Evolutionary conservation across 2,113 vertebrate genomes (phyloP).

Genomic region (Alosa alosa): DNA sequence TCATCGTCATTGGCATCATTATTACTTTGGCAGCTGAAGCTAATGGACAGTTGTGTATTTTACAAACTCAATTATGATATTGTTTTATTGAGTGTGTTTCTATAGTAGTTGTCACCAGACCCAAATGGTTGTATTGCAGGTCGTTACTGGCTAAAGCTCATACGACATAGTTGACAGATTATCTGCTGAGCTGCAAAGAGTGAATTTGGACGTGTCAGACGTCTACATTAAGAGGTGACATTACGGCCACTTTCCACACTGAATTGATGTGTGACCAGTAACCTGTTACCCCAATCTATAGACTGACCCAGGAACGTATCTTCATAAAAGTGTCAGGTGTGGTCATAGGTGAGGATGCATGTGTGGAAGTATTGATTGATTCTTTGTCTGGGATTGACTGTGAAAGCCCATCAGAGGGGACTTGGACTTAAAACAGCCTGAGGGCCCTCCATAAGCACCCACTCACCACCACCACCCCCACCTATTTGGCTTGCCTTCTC

Average conservation of each 20-base stretch:
- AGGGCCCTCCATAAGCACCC: not conserved
- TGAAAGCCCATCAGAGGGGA: constrained; percentile 3
- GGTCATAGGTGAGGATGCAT: not conserved
- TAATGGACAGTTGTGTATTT: not conserved
- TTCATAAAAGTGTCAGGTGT: not conserved
- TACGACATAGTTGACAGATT: not conserved
- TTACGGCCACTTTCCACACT: not conserved
- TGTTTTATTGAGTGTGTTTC: not conserved
- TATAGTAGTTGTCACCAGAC: not conserved
- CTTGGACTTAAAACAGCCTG: not conserved
- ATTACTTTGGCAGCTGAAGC: not conserved
- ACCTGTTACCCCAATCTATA: not conserved
- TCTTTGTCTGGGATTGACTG: constrained; percentile 11
- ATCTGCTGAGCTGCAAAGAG: not conserved
- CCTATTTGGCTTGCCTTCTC: constrained; percentile 40
- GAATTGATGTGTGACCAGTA: not conserved
- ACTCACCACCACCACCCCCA: not conserved
- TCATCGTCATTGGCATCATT: not conserved
- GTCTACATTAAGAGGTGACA: constrained; percentile 5
- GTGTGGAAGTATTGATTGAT: constrained; percentile 14
- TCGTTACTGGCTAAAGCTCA: not conserved
- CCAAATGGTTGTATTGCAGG: not conserved
- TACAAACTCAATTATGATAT: not conserved
- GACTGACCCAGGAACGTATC: not conserved
- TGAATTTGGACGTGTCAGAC: constrained; percentile 3